phyloP scores from a whole-genome alignment of 1,140 invertebrate genomes.

The Eurosta solidaginis region DNA sequence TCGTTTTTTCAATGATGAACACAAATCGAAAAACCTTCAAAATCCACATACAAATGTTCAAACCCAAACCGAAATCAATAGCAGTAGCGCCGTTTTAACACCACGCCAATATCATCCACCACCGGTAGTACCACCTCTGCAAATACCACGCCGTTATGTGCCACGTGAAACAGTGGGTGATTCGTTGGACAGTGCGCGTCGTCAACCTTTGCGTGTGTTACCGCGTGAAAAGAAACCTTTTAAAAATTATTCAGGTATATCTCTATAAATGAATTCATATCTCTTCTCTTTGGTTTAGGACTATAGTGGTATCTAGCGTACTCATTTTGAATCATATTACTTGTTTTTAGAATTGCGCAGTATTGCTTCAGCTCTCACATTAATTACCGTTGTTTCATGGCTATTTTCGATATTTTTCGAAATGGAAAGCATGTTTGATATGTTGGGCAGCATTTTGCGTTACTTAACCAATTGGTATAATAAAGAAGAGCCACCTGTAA shows the following conservation, averaged over 20 bases:
- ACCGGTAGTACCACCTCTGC: background rate
- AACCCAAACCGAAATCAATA: background rate
- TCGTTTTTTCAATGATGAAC: background rate
- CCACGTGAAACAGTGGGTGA: background rate
- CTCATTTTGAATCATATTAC: background rate
- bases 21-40: background rate
- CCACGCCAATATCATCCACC: slow-evolving; percentile 4
- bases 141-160: background rate
- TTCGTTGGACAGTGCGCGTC: background rate
- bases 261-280: background rate
- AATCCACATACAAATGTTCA: background rate
- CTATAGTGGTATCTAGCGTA: too few relatives aligned
- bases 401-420: slow-evolving; percentile 30
- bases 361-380: slow-evolving; percentile 30
- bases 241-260: slow-evolving; percentile 14
- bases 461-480: slow-evolving; percentile 10
- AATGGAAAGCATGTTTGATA: slow-evolving; percentile 25
- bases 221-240: slow-evolving; percentile 10
- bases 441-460: background rate
- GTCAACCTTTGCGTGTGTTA: slow-evolving; percentile 3
- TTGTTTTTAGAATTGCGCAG: slow-evolving; percentile 8
- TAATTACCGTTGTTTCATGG: slow-evolving; percentile 30
- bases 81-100: background rate
- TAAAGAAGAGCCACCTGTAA: background rate
- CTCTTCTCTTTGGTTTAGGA: too few relatives aligned